Conservation (phyloP, 2,888 invertebrate species). For the Subacronicta megacephala region DNA sequence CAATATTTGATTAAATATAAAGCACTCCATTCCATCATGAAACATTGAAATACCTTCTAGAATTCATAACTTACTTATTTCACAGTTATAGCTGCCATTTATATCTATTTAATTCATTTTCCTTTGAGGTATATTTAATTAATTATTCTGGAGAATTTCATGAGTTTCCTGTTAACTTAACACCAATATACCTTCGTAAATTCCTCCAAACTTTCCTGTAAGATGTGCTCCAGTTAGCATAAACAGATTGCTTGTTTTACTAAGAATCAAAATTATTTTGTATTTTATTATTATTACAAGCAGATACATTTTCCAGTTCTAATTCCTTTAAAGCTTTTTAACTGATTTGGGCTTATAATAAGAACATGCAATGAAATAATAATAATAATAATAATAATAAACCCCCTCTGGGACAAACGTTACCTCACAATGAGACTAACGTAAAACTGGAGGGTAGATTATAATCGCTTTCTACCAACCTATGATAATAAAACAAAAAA, state of each 20-base stretch:
- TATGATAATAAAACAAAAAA: no score
- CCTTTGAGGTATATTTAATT: conserved; percentile 14
- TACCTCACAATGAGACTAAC: no score
- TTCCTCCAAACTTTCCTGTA: conserved; percentile 44
- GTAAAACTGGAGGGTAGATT: no score
- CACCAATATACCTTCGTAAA: conserved; percentile 37
- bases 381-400: no score
- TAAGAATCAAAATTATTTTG: conserved; percentile 36
- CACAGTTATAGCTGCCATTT: background rate
- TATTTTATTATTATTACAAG: no score
- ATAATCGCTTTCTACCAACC: no score
- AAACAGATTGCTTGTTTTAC: conserved; percentile 47
- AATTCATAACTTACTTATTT: conserved; percentile 1
- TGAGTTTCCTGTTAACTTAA: conserved; percentile 26
- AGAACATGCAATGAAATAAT: no score
- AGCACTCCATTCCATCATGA: conserved; percentile 7
- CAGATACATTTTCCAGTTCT: no score
- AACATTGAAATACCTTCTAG: conserved; percentile 9
- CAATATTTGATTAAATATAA: no score
- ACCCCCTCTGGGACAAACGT: no score
- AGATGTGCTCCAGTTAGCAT: conserved; percentile 47
- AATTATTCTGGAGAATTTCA: conserved; percentile 20
- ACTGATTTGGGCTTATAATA: no score
- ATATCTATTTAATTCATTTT: conserved; percentile 6
- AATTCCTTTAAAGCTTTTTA: no score